These are phyloP conservation scores for Muscicapa adusta DNA, from an alignment of 2,113 vertebrate genomes.

Conservation along the genomic window DNA sequence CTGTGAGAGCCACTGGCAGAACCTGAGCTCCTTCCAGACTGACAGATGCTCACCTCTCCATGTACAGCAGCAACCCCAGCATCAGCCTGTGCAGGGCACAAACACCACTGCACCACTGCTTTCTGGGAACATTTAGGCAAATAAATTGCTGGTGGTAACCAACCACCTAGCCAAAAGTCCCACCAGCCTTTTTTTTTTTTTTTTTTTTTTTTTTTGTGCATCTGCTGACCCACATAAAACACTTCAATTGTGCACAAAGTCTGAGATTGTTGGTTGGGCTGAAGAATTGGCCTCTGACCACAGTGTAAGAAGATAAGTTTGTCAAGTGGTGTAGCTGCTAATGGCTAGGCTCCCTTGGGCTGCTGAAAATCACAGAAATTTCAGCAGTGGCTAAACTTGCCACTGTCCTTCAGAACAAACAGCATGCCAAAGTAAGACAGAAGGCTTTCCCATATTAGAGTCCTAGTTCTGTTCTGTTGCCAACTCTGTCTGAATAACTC, in stretches of 20 bases:
- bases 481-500: background rate
- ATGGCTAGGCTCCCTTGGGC: background rate
- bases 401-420: background rate
- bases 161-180: background rate
- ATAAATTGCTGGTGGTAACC: background rate
- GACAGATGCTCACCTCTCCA: background rate
- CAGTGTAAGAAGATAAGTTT: background rate
- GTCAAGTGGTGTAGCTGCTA: background rate
- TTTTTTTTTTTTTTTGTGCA: background rate
- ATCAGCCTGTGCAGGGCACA: background rate
- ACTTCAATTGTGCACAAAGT: background rate
- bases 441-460: background rate
- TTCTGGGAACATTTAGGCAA: background rate
- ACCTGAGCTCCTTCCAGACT: background rate
- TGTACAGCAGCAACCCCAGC: background rate
- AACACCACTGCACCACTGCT: rapidly evolving
- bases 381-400: background rate
- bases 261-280: background rate
- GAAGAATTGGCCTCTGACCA: background rate
- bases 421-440: background rate
- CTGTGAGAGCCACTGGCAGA: rapidly evolving
- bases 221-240: background rate
- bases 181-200: background rate
- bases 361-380: background rate
- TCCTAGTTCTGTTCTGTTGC: background rate